A percentile compares a stretch with the other conserved stretches of the same genome.
Evolutionary conservation across 2,113 vertebrate species (phyloP).

Genomic region (Proteles cristata): DNA sequence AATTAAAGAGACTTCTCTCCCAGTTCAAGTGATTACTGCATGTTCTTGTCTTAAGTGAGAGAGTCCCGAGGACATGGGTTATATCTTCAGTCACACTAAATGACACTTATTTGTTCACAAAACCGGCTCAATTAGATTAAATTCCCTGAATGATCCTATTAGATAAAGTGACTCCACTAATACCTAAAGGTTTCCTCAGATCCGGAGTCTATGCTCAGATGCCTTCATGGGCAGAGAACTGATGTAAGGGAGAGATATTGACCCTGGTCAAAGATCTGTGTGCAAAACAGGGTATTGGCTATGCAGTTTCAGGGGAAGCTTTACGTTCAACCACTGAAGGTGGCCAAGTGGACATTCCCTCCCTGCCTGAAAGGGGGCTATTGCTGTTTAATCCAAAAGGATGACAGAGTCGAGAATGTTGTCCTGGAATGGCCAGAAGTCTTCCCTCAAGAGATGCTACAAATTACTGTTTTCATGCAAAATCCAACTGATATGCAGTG

Average conservation of each 20-base stretch:
- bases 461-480: not conserved
- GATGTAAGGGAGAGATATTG: not conserved
- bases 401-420: not conserved
- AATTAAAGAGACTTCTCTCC: not conserved
- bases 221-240: too few species aligned
- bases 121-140: conserved; percentile 6
- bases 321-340: not conserved
- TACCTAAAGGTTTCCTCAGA: not conserved
- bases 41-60: conserved; percentile 8
- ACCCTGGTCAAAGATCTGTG: not conserved
- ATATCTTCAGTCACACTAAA: not conserved
- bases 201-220: not conserved
- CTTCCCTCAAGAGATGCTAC: not conserved
- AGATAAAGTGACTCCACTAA: not conserved
- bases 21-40: not conserved
- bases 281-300: not conserved
- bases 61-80: not conserved
- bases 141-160: not conserved
- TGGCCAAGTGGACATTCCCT: not conserved
- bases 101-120: conserved; percentile 4
- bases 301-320: accelerated
- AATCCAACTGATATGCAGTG: not conserved
- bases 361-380: not conserved
- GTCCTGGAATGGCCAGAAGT: not conserved
- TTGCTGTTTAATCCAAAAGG: not conserved